A percentile compares a stretch with the other conserved stretches of the same genome.
These are phyloP conservation scores for Ptiloglossa arizonensis DNA, from an alignment of 1,140 invertebrate species.

Conservation along the genomic window DNA sequence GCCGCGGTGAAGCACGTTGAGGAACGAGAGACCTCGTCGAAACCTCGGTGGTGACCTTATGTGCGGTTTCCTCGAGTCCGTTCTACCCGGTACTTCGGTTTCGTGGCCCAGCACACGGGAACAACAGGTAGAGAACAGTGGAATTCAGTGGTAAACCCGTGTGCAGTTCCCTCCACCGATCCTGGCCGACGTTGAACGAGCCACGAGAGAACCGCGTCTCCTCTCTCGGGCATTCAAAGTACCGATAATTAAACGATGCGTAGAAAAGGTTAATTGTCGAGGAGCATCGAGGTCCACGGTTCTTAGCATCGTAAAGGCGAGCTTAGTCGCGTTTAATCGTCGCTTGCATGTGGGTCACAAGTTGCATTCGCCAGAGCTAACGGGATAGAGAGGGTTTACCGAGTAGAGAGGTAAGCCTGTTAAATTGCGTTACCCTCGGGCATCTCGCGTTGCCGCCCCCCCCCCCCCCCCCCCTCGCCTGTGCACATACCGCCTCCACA, in stretches of 20 bases:
- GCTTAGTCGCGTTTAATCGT: constrained; percentile 75
- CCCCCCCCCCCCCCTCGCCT: too few species aligned
- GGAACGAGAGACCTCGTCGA: background rate
- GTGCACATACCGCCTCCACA: too few species aligned
- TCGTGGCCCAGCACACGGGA: background rate
- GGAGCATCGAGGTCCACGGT: background rate
- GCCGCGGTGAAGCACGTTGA: constrained; percentile 12
- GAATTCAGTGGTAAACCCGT: background rate
- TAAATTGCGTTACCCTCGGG: constrained; percentile 60
- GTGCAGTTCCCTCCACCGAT: too few species aligned
- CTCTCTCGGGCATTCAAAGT: background rate
- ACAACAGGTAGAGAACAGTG: constrained; percentile 41
- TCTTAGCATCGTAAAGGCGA: constrained; percentile 10
- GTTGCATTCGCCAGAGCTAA: constrained; percentile 74
- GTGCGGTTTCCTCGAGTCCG: background rate
- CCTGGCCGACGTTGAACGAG: background rate
- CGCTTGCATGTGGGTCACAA: constrained; percentile 81
- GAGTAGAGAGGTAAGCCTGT: constrained; percentile 76
- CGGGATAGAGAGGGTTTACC: constrained; percentile 79
- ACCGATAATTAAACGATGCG: constrained; percentile 4
- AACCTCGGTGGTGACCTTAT: background rate
- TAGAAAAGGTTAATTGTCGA: constrained; percentile 30
- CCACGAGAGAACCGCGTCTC: too few species aligned
- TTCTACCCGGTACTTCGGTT: too few species aligned
- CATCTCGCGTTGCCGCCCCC: background rate